phyloP scores from a whole-genome alignment of 1,140 invertebrate species.

The Rhagoletis zephyria region DNA sequence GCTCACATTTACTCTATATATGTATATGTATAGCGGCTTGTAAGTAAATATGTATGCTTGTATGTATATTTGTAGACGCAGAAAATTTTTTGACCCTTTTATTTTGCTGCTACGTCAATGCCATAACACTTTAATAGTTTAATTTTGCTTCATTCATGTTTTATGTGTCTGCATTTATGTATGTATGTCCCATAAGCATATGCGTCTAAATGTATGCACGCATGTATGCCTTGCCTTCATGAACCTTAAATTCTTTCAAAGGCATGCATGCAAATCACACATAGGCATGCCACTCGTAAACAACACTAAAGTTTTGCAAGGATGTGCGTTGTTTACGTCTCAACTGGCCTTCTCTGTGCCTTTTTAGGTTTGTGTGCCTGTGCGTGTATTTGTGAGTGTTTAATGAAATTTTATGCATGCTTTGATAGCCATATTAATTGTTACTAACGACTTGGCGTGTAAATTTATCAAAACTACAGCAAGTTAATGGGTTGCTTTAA shows the following conservation, averaged over 20 bases:
- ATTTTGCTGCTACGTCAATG: not conserved
- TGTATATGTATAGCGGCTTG: too few relatives aligned
- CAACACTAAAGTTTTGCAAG: not conserved
- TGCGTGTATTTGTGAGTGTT: not conserved
- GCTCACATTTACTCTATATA: too few relatives aligned
- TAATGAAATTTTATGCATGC: slow-evolving; percentile 13
- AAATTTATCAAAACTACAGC: slow-evolving; percentile 21
- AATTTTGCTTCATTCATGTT: not conserved
- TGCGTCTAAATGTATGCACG: not conserved
- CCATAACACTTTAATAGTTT: not conserved
- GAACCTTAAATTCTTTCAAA: not conserved
- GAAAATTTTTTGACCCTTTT: too few relatives aligned
- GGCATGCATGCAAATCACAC: not conserved
- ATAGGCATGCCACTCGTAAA: not conserved
- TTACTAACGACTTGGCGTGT: not conserved
- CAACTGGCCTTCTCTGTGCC: not conserved
- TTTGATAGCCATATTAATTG: not conserved
- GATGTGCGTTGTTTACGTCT: not conserved
- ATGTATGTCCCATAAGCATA: not conserved
- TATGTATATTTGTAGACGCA: too few relatives aligned
- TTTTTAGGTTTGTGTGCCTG: not conserved
- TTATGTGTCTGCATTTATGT: not conserved
- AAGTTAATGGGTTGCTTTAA: slow-evolving; percentile 7
- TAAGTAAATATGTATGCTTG: too few relatives aligned
- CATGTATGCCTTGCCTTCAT: not conserved